Conservation (phyloP, 2,888 invertebrate species). For the Lydus trimaculatus region DNA sequence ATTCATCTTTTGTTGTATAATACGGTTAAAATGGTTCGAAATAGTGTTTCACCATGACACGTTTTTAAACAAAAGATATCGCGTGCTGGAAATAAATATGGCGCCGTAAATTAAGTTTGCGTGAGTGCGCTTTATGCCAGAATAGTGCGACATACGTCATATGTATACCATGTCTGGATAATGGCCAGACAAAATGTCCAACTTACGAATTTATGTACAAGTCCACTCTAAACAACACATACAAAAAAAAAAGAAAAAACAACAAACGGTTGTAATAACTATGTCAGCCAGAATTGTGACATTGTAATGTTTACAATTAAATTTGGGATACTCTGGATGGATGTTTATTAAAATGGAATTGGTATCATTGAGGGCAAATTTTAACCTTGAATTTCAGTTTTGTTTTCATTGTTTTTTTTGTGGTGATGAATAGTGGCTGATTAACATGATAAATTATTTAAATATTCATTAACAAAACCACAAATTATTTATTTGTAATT, state of each 20-base stretch:
- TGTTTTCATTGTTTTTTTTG: not conserved
- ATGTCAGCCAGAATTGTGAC: no score
- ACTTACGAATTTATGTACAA: not conserved
- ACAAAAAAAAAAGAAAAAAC: not conserved
- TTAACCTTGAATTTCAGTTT: not conserved
- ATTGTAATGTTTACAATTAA: not conserved
- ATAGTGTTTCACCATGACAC: constrained; percentile 59
- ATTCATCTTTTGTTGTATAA: constrained; percentile 51
- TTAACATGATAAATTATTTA: not conserved
- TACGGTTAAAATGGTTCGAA: constrained; percentile 44
- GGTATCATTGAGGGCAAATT: not conserved
- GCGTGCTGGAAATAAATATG: constrained; percentile 62
- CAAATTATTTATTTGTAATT: not conserved
- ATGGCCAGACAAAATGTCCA: constrained; percentile 4
- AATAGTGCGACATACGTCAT: constrained; percentile 56
- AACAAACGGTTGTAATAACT: no score
- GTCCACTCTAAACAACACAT: not conserved
- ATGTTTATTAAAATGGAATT: not conserved
- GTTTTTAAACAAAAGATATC: constrained; percentile 61
- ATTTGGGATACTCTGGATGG: not conserved
- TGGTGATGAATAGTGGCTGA: not conserved
- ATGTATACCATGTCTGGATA: constrained; percentile 24
- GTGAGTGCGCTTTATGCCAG: constrained; percentile 59
- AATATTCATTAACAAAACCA: not conserved
- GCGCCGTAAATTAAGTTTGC: constrained; percentile 61